These are phyloP conservation scores for Stratiomys singularior DNA, from an alignment of 2,888 invertebrate genomes.

Conservation along the genomic window DNA sequence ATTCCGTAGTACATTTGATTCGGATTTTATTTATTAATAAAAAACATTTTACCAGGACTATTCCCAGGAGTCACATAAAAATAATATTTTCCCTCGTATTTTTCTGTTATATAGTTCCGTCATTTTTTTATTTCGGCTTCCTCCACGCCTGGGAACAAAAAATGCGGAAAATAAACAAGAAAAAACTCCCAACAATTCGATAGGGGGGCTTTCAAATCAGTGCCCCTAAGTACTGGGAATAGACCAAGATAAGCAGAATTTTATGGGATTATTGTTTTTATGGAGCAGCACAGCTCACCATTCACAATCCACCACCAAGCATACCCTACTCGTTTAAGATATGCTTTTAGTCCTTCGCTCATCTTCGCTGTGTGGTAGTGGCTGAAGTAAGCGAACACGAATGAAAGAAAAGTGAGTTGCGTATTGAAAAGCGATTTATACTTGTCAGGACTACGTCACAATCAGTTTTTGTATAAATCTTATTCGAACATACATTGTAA, in stretches of 20 bases:
- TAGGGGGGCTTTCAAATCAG: constrained; percentile 46
- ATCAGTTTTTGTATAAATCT: constrained; percentile 50
- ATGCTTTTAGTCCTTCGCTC: constrained; percentile 18
- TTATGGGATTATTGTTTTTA: constrained; percentile 57
- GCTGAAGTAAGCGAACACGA: not conserved
- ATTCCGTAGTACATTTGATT: constrained; percentile 35
- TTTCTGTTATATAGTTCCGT: not conserved
- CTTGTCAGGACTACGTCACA: constrained; percentile 52
- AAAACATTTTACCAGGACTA: constrained; percentile 51
- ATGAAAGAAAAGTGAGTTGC: constrained; percentile 33
- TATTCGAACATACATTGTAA: constrained; percentile 2
- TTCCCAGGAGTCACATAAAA: constrained; percentile 52
- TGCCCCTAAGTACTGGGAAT: constrained; percentile 46
- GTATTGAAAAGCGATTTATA: constrained; percentile 53
- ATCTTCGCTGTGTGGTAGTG: not conserved
- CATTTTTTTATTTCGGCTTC: not conserved
- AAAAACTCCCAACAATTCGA: constrained; percentile 30
- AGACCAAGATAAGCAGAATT: constrained; percentile 56
- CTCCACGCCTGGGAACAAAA: not conserved
- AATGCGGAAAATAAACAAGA: constrained; percentile 5
- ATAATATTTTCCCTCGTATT: constrained; percentile 50
- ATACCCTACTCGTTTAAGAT: not conserved
- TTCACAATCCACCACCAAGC: no score
- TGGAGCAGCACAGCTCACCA: constrained; percentile 51
- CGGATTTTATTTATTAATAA: constrained; percentile 52